phyloP scores from a whole-genome alignment of 1,140 invertebrate genomes.

The Philotrypesis tridentata region DNA sequence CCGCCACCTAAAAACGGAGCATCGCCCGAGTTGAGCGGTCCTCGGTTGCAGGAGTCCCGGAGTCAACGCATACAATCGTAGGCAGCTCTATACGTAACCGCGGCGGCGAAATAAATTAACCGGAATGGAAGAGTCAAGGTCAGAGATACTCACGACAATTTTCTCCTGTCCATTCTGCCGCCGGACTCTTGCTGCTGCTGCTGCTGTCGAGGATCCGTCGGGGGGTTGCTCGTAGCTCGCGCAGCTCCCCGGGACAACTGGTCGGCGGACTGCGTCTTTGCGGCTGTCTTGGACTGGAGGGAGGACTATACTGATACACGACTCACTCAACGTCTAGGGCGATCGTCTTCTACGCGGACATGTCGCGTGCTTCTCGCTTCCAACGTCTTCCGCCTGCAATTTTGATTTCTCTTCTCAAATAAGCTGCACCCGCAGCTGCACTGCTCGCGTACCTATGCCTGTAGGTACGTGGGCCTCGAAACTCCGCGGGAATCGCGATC shows the following conservation, averaged over 20 bases:
- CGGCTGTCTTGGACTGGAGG: neutral
- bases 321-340: too few species aligned
- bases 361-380: neutral
- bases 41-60: too few species aligned
- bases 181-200: neutral
- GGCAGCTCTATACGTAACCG: too few species aligned
- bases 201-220: neutral
- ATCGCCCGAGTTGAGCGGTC: neutral
- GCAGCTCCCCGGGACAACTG: neutral
- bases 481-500: neutral
- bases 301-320: neutral
- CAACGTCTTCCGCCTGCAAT: neutral
- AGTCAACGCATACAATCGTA: too few species aligned
- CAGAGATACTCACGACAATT: conserved; percentile 74
- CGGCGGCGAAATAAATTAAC: too few species aligned
- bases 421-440: neutral
- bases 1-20: neutral
- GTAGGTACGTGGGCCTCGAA: neutral
- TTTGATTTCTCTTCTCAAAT: neutral
- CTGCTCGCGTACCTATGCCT: neutral
- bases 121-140: neutral
- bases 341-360: conserved; percentile 11
- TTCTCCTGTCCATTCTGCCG: conserved; percentile 73
- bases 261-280: neutral
- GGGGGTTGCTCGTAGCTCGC: neutral